Conservation (phyloP, 2,888 invertebrate species). For the Maniola hyperantus region DNA sequence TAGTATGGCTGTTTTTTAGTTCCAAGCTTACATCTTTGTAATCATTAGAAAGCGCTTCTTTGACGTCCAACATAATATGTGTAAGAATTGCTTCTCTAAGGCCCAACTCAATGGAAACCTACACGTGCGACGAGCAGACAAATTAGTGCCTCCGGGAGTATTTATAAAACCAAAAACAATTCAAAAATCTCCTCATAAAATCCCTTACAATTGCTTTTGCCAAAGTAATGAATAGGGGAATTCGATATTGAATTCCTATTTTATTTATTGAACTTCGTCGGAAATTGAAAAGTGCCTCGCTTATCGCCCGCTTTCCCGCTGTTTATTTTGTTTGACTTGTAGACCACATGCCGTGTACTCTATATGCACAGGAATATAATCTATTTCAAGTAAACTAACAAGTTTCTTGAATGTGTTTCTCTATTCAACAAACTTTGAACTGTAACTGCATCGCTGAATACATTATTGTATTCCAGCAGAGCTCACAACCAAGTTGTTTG, state of each 20-base stretch:
- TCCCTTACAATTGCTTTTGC: constrained; percentile 33
- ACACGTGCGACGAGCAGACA: constrained; percentile 35
- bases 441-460: constrained; percentile 33
- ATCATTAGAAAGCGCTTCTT: neutral
- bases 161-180: constrained; percentile 31
- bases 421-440: constrained; percentile 38
- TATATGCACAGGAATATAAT: constrained; percentile 34
- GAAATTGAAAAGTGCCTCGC: constrained; percentile 37
- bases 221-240: constrained; percentile 35
- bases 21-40: neutral
- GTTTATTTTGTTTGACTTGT: constrained; percentile 38
- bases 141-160: constrained; percentile 34
- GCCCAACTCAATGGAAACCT: neutral
- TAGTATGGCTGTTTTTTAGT: no score
- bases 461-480: constrained; percentile 25
- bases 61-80: neutral
- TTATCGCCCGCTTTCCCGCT: constrained; percentile 29
- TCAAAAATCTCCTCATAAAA: constrained; percentile 19
- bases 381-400: constrained; percentile 34
- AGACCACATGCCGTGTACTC: constrained; percentile 34
- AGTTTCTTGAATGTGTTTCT: constrained; percentile 38
- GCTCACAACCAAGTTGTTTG: constrained; percentile 32
- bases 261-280: constrained; percentile 35
- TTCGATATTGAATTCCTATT: constrained; percentile 34
- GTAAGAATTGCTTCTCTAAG: neutral